phyloP scores from a whole-genome alignment of 2,888 invertebrate genomes.

The Eulithis testata region DNA sequence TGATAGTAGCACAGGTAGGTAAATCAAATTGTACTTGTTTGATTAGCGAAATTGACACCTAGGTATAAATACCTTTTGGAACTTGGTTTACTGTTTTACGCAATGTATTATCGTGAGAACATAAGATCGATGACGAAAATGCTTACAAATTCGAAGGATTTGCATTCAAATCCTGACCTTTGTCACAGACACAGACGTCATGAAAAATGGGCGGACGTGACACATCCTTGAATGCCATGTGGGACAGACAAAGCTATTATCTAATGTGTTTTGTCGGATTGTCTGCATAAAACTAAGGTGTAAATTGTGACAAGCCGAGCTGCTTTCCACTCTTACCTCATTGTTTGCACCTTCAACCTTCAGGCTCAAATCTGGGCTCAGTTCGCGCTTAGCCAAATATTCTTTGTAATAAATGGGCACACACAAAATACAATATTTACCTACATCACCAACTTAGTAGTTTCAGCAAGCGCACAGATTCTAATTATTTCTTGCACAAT shows the following conservation, averaged over 20 bases:
- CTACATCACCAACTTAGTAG: slow-evolving; percentile 33
- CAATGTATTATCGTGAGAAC: slow-evolving; percentile 31
- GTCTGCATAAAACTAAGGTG: slow-evolving; percentile 38
- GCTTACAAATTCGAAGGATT: slow-evolving; percentile 31
- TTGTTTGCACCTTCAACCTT: slow-evolving; percentile 53
- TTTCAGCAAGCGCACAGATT: slow-evolving; percentile 22
- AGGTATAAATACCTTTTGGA: background rate
- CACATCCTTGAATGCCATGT: slow-evolving; percentile 42
- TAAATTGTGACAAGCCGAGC: slow-evolving; percentile 39
- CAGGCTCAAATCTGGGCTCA: slow-evolving; percentile 46
- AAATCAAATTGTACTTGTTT: slow-evolving; percentile 13
- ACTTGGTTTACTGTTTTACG: slow-evolving; percentile 25
- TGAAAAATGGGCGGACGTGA: slow-evolving; percentile 38
- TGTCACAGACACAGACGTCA: slow-evolving; percentile 39
- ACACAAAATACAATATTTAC: slow-evolving; percentile 35
- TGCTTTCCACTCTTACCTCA: slow-evolving; percentile 58
- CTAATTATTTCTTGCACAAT: slow-evolving; percentile 36
- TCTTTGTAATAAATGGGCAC: slow-evolving; percentile 38
- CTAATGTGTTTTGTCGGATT: slow-evolving; percentile 31
- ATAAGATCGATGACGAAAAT: slow-evolving; percentile 34
- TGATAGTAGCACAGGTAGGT: slow-evolving; percentile 4
- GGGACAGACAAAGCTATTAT: slow-evolving; percentile 26
- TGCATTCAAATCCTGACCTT: slow-evolving; percentile 52
- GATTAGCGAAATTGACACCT: slow-evolving; percentile 23
- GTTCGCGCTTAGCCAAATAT: slow-evolving; percentile 44